Percentiles rank a stretch among this genome's conserved stretches.
Evolutionary conservation across 2,797 vertebrate species (phyloP).

Genomic region (Cottoperca gobio): DNA sequence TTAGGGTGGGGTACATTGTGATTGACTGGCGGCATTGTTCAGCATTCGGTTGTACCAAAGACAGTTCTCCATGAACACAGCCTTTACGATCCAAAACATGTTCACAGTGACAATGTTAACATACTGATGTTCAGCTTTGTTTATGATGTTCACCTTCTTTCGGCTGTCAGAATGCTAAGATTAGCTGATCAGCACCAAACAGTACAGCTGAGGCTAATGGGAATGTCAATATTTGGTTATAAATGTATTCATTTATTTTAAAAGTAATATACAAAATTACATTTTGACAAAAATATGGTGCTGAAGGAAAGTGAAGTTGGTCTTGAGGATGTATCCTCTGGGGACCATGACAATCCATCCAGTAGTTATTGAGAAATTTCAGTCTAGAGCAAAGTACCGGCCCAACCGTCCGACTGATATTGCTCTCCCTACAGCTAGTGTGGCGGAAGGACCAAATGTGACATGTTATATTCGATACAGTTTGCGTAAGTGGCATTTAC

Average conservation of each 20-base stretch:
- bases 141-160: too few relatives aligned
- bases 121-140: background rate
- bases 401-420: background rate
- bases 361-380: too few relatives aligned
- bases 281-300: background rate
- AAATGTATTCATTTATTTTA: too few relatives aligned
- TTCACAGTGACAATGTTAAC: background rate
- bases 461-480: background rate
- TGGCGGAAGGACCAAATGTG: background rate
- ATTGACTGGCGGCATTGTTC: too few relatives aligned
- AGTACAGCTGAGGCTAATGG: background rate
- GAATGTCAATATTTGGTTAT: background rate
- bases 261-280: background rate
- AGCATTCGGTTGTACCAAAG: too few relatives aligned
- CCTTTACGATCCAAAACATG: background rate
- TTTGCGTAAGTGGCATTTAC: background rate
- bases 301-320: background rate
- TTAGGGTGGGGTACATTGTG: too few relatives aligned
- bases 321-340: background rate
- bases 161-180: background rate
- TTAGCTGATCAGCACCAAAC: too few relatives aligned
- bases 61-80: background rate
- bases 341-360: background rate
- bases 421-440: background rate
- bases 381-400: background rate